Base-by-base conservation (phyloP, 2,797 vertebrate species). In the Spondyliosoma cantharus region DNA sequence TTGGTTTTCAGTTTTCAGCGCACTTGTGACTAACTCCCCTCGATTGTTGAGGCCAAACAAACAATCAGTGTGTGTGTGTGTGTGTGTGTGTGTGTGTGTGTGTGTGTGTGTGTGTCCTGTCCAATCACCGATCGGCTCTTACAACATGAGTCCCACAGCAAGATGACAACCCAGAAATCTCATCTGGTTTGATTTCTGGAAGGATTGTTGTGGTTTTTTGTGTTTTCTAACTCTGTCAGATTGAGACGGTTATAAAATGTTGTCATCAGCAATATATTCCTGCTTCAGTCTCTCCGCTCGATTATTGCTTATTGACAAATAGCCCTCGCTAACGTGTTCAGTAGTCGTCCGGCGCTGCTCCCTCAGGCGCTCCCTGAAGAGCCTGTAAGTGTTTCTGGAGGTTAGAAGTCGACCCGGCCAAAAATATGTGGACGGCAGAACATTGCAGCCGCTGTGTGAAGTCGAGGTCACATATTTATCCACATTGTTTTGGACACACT, bases 241-340 rank as follows among this genome's bases (percentile, higher is more conserved):
- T 46, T 54, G 46, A 62, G 65, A 56, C 16, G 52, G 52, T 71
- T 68, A 11, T 48, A 32, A 58, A 52, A 24, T 49, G 48, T 25
- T 70, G 79, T 82, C 76, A 78, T n/a, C 76, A 46, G n/a, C 52
- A 37, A 65, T 78, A 37, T 48, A 42, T 22, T 6, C 42, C 32
- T 6, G 37, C 6, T 22, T 53, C 57, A 7, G 2, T 74, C 56
- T 74, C 50, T 49, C 7, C 45, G 53, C 32, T 6, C 49, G 61
- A 74, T 67, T 74, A 75, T 72, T 56, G 57, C 43, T 57, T 81
- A 72, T 77, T 80, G 84, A 85, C 73, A 82, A 82, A 80, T 78
- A 49, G 27, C 70, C 63, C 20, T 54, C 52, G 65, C 46, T 53
- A 7, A 45, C 53, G 29, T 46, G 27, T 24, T 46, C 45, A 71